These are phyloP conservation scores for Geotrupes spiniger DNA, from an alignment of 2,888 invertebrate species.

Conservation along the genomic window DNA sequence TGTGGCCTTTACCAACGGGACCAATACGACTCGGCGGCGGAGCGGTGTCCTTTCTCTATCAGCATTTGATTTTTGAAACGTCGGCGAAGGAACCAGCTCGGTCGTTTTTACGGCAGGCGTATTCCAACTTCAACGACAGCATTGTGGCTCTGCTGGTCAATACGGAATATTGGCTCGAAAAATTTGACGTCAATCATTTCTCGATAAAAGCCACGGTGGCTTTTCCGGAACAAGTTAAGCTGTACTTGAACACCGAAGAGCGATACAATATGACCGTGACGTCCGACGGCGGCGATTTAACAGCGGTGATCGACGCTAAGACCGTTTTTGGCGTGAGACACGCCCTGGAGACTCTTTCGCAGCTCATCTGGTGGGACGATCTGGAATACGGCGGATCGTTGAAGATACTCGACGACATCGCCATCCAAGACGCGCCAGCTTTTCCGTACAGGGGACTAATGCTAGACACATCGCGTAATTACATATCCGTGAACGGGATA, in stretches of 20 bases:
- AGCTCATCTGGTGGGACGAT: slow-evolving; percentile 77
- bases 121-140: slow-evolving; percentile 51
- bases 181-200: slow-evolving; percentile 41
- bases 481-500: slow-evolving; percentile 70
- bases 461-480: slow-evolving; percentile 90
- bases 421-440: slow-evolving; percentile 73
- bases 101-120: slow-evolving; percentile 53
- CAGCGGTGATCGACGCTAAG: slow-evolving; percentile 62
- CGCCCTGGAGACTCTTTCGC: slow-evolving; percentile 74
- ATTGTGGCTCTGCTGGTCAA: slow-evolving; percentile 35
- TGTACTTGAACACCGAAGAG: slow-evolving; percentile 70
- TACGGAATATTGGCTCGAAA: slow-evolving; percentile 32
- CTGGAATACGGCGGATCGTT: slow-evolving; percentile 55
- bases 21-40: slow-evolving; percentile 64
- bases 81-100: slow-evolving; percentile 48
- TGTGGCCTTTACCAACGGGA: slow-evolving; percentile 80
- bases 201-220: slow-evolving; percentile 56
- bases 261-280: slow-evolving; percentile 65
- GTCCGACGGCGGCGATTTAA: slow-evolving; percentile 46
- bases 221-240: slow-evolving; percentile 52
- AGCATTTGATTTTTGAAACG: slow-evolving; percentile 54
- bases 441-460: slow-evolving; percentile 82
- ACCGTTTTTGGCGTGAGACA: slow-evolving; percentile 77
- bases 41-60: slow-evolving; percentile 59
- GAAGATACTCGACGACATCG: slow-evolving; percentile 63